Evolutionary conservation across 2,113 vertebrate genomes (phyloP).

Genomic region (Sisor rabdophorus): DNA sequence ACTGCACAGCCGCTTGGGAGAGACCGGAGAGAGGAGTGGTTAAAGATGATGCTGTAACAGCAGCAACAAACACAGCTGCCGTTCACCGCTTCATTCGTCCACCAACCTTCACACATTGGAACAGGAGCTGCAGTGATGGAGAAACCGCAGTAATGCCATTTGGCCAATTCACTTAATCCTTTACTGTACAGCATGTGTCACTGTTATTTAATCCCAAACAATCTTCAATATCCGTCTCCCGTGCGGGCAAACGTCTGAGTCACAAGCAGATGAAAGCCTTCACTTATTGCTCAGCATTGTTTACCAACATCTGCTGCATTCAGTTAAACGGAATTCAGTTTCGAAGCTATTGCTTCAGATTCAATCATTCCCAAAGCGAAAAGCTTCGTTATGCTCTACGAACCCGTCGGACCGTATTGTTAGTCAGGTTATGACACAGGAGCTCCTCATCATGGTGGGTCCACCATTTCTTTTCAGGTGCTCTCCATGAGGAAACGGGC

Average conservation of each 20-base stretch:
- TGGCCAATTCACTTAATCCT: not conserved
- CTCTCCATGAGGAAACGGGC: slow-evolving; percentile 22
- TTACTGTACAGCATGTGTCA: slow-evolving; percentile 2
- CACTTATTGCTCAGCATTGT: not conserved
- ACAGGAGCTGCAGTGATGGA: not conserved
- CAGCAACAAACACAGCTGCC: not conserved
- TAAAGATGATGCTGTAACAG: not conserved
- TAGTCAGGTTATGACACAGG: slow-evolving; percentile 15
- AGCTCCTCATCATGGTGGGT: not conserved
- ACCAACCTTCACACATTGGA: not conserved
- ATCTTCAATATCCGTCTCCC: not conserved
- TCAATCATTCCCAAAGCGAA: slow-evolving; percentile 22
- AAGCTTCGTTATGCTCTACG: not conserved
- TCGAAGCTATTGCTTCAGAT: slow-evolving; percentile 2
- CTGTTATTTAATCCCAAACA: slow-evolving; percentile 10
- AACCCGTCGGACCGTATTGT: not conserved
- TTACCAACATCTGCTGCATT: slow-evolving; percentile 25
- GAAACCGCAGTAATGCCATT: not conserved
- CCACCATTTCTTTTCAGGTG: not conserved
- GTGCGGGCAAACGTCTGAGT: slow-evolving; percentile 10
- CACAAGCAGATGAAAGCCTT: not conserved
- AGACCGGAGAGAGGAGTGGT: too few relatives aligned
- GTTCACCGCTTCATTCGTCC: not conserved
- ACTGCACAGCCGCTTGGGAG: not conserved
- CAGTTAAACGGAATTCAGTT: slow-evolving; percentile 18